A percentile compares a stretch with the other conserved stretches of the same genome.
Conservation (phyloP, 2,797 vertebrate genomes). For the Gymnocypris eckloni region DNA sequence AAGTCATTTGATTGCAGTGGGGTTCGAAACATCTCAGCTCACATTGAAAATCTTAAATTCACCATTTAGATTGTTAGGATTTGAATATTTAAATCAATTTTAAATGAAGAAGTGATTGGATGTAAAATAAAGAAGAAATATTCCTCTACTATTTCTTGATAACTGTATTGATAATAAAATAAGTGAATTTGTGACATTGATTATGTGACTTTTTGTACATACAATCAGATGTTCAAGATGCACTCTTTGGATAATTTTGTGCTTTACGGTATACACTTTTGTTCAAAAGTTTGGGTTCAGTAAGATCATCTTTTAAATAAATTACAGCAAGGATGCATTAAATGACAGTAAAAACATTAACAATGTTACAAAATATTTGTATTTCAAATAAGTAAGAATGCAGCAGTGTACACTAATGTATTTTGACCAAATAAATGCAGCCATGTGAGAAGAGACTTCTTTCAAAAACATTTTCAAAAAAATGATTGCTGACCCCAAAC, state of each 20-base stretch:
- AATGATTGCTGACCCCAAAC: background rate
- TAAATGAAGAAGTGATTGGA: background rate
- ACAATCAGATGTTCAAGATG: background rate
- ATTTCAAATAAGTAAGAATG: background rate
- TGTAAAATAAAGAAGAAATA: background rate
- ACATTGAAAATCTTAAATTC: background rate
- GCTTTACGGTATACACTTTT: background rate
- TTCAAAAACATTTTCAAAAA: background rate
- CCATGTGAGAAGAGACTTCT: background rate
- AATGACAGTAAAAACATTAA: background rate
- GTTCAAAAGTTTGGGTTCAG: too few species aligned
- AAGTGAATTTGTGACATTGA: background rate
- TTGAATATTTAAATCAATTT: background rate
- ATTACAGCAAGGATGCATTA: background rate
- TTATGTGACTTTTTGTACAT: background rate
- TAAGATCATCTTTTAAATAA: background rate
- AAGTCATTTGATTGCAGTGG: background rate
- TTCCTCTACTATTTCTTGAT: background rate
- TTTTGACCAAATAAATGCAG: background rate
- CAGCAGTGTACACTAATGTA: background rate
- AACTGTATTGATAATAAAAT: background rate
- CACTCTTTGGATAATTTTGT: background rate
- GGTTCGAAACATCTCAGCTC: background rate
- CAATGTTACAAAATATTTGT: background rate
- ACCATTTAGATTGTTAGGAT: background rate